Percentiles rank a stretch among this genome's conserved stretches.
These are phyloP conservation scores for Alligator sinensis DNA, from an alignment of 2,113 vertebrate species.

Conservation along the genomic window DNA sequence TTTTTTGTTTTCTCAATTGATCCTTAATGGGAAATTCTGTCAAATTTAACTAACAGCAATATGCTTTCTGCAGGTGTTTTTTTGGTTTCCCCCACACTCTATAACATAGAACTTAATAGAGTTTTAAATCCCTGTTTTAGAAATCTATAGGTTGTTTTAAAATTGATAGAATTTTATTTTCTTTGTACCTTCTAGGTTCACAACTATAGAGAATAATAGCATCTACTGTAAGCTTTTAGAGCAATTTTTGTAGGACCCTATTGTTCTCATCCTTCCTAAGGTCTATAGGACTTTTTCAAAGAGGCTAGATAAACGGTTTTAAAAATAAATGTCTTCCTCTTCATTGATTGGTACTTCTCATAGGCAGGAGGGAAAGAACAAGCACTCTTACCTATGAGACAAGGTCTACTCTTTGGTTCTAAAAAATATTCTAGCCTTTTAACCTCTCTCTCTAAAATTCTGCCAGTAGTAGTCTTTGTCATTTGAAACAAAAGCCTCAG, in stretches of 20 bases:
- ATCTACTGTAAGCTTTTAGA: not conserved
- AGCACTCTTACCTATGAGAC: not conserved
- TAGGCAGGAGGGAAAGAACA: not conserved
- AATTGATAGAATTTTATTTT: not conserved
- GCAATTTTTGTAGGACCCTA: not conserved
- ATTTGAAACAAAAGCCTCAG: too few relatives aligned
- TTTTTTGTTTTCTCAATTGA: not conserved
- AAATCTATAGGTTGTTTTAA: not conserved
- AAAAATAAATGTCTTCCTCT: not conserved
- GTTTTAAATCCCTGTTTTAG: not conserved
- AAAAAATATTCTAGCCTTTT: not conserved
- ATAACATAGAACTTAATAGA: not conserved
- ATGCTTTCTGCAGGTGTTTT: not conserved
- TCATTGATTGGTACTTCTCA: not conserved
- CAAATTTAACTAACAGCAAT: not conserved
- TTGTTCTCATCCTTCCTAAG: not conserved
- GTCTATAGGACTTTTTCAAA: not conserved
- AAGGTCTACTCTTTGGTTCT: not conserved
- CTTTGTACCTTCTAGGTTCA: not conserved
- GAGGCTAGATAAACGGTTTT: not conserved
- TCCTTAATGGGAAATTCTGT: not conserved
- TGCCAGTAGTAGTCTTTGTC: not conserved
- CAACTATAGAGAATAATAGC: accelerated
- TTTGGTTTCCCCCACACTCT: not conserved
- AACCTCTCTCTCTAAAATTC: not conserved